A percentile compares a stretch with the other conserved stretches of the same genome.
phyloP scores from a whole-genome alignment of 2,113 vertebrate species.

The Lates calcarifer region DNA sequence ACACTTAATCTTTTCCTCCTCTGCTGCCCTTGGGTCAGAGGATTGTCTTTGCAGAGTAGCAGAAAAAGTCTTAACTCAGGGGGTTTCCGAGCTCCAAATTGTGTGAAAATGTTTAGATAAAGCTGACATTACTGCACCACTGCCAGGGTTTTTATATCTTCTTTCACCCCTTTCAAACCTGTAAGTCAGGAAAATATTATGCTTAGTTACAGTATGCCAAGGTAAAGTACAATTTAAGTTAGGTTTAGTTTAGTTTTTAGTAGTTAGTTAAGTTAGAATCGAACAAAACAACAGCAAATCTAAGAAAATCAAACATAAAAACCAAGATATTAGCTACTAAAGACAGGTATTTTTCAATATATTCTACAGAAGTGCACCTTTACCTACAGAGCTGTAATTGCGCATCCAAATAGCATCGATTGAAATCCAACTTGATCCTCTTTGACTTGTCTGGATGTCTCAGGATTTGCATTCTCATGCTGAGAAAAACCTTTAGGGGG shows the following conservation, averaged over 20 bases:
- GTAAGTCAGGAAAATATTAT: neutral
- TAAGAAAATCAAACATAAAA: no score
- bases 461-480: slow-evolving; percentile 26
- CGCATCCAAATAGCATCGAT: neutral
- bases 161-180: neutral
- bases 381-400: neutral
- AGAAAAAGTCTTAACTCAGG: neutral
- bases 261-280: no score
- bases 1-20: slow-evolving; percentile 20
- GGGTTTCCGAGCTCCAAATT: neutral
- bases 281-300: no score
- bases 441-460: neutral
- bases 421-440: neutral
- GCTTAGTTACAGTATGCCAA: no score
- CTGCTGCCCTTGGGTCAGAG: slow-evolving; percentile 2
- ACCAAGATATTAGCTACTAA: no score
- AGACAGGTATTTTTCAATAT: neutral
- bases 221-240: neutral
- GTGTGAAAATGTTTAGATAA: neutral
- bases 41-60: slow-evolving; percentile 4
- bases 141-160: neutral
- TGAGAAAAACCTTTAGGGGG: neutral
- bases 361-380: neutral
- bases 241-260: neutral
- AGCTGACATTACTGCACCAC: neutral